Evolutionary conservation across 2,888 invertebrate species (phyloP).

Genomic region (Heliconius cydno): DNA sequence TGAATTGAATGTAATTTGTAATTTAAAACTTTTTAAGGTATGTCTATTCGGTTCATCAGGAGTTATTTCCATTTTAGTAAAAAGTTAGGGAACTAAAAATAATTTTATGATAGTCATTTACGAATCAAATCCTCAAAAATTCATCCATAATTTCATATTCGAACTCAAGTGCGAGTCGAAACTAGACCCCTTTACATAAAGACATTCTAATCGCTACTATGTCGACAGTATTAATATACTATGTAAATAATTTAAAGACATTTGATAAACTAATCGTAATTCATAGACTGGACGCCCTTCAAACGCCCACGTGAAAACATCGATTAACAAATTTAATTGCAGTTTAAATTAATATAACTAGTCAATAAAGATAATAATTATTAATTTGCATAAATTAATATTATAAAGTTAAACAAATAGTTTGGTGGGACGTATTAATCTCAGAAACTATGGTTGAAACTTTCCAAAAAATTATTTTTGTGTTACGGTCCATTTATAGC

Average conservation of each 20-base stretch:
- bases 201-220: not conserved
- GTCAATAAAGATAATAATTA: not conserved
- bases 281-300: constrained; percentile 1
- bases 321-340: constrained; percentile 8
- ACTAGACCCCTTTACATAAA: not conserved
- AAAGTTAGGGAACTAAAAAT: no score
- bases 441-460: no score
- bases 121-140: no score
- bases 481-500: no score
- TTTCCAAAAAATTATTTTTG: no score
- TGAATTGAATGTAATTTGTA: not conserved
- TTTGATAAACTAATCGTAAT: not conserved
- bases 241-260: not conserved
- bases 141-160: no score
- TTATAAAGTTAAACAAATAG: no score
- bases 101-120: no score
- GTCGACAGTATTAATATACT: not conserved
- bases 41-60: no score
- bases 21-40: no score
- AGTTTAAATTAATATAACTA: not conserved
- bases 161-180: not conserved
- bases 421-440: no score
- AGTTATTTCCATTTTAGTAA: no score
- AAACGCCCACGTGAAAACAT: not conserved
- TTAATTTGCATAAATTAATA: not conserved